Evolutionary conservation across 1,140 invertebrate genomes (phyloP), one percentile per base, ranked within the genome.

Genomic region (Drosophila grimshawi): DNA sequence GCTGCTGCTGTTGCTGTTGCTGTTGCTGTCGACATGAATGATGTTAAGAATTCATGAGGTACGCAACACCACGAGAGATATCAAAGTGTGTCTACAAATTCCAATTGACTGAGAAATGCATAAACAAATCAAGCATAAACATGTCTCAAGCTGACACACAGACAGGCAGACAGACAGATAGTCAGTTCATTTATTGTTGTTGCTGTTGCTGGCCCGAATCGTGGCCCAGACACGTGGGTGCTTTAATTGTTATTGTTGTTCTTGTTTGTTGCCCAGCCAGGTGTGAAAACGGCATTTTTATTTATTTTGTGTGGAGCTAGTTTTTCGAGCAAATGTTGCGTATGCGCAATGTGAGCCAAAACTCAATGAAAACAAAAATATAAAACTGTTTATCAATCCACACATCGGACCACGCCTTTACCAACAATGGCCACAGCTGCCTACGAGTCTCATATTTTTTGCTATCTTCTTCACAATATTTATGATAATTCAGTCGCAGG

Each of bases 61-160:
- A 33, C 3, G n/a, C 35, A 43, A 19, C 33, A 55, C 1, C 39
- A 32, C 45, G 43, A 45, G 39, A 43, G 64, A 41, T 57, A 75
- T 62, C 66, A 69, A 79, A 74, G 75, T 75, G 70, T 5, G 51
- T 65, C 73, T 66, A 70, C 56, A 80, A 83, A 83, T 89, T 88
- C 74, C 77, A 88, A 78, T 88, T 73, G 69, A 72, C 83, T 83
- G 83, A 79, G 65, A 89, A 83, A 89, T 80, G 77, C 59, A 78
- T 88, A 88, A 89, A 89, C 85, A 85, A 89, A 89, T 85, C 80
- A 66, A 76, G 75, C 78, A 73, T 73, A 52, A 72, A 67, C 63
- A 73, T 62, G 56, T 65, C 57, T 61, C 55, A 48, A 55, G n/a
- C 39, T 41, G 39, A 4, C 56, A 32, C 29, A 45, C 55, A 45